These are phyloP conservation scores for Silurus meridionalis DNA, from an alignment of 2,113 vertebrate species.

Conservation along the genomic window DNA sequence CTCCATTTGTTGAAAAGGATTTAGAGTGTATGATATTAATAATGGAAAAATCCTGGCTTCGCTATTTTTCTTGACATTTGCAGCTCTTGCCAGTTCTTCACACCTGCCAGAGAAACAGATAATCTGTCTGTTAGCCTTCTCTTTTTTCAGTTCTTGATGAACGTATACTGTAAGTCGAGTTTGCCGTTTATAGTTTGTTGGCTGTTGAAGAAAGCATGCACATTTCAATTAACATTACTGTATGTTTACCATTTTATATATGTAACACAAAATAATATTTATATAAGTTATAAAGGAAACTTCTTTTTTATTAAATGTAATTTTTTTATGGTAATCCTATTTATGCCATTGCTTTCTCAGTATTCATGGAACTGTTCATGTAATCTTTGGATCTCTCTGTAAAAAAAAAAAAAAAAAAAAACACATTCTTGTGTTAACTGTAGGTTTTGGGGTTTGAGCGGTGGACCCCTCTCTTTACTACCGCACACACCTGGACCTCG, in stretches of 20 bases:
- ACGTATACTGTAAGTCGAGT: neutral
- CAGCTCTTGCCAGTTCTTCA: neutral
- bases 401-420: neutral
- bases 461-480: constrained; percentile 42
- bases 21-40: neutral
- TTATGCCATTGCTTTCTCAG: neutral
- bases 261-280: too few species aligned
- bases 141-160: neutral
- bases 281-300: too few species aligned
- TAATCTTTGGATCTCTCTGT: neutral
- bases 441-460: constrained; percentile 27
- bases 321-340: neutral
- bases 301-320: too few species aligned
- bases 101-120: neutral
- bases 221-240: neutral
- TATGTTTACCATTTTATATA: too few species aligned
- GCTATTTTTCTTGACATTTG: neutral
- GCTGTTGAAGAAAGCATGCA: neutral
- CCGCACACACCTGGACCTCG: constrained; percentile 48
- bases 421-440: constrained; percentile 48
- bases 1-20: neutral
- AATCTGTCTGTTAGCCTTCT: neutral
- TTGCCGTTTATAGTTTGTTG: neutral
- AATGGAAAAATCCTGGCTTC: neutral
- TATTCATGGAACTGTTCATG: neutral